These are phyloP conservation scores for Notarius quadriscutis DNA, from an alignment of 2,113 vertebrate species.

Conservation along the genomic window DNA sequence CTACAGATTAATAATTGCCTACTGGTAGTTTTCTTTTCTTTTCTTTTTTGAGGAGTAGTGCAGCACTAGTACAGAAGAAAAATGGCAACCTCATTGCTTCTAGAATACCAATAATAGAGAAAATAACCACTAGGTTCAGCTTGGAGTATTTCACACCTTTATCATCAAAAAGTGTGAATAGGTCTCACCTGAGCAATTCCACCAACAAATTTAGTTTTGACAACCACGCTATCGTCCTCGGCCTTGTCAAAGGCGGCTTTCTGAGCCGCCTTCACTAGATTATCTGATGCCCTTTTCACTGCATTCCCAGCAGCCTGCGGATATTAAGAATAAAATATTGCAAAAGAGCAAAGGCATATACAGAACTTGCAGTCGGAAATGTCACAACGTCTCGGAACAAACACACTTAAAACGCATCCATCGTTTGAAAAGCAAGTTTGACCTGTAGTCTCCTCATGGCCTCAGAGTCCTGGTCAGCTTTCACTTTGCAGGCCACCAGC, in stretches of 20 bases:
- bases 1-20: neutral
- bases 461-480: constrained; percentile 94
- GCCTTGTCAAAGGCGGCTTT: constrained; percentile 95
- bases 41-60: neutral
- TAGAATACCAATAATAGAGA: neutral
- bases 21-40: neutral
- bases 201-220: constrained; percentile 97
- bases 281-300: constrained; percentile 97
- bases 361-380: neutral
- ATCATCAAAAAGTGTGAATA: constrained; percentile 8
- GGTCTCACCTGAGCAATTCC: constrained; percentile 93
- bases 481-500: constrained; percentile 97
- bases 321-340: neutral
- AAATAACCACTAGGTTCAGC: neutral
- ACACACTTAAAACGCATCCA: neutral
- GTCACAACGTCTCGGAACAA: constrained; percentile 38
- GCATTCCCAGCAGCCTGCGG: constrained; percentile 91
- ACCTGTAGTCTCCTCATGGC: constrained; percentile 98
- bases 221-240: constrained; percentile 90
- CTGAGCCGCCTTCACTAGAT: constrained; percentile 95
- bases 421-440: neutral
- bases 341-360: constrained; percentile 7
- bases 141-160: neutral
- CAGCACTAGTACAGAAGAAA: too few species aligned
- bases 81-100: neutral